phyloP scores from a whole-genome alignment of 2,797 vertebrate species.

The Pipistrellus nathusii region DNA sequence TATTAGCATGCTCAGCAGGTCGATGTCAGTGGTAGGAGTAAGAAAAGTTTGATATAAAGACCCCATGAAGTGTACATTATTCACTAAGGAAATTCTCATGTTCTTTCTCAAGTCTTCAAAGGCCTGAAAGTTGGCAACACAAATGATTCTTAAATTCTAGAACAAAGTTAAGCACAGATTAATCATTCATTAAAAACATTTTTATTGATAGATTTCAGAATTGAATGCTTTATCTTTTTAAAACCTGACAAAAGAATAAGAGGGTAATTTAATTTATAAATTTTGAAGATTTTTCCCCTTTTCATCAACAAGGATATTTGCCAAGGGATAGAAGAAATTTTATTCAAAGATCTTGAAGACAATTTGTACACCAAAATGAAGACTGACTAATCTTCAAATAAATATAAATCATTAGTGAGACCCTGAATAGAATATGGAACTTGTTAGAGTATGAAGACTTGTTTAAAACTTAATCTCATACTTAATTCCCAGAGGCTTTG shows the following conservation, averaged over 20 bases:
- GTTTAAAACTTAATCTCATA: slow-evolving; percentile 39
- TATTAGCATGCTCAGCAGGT: not conserved
- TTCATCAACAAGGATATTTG: not conserved
- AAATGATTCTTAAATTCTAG: not conserved
- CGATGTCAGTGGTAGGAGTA: not conserved
- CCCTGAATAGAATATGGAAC: not conserved
- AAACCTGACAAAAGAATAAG: not conserved
- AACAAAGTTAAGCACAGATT: not conserved
- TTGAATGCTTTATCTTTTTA: slow-evolving; percentile 43
- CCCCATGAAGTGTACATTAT: not conserved
- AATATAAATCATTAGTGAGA: slow-evolving; percentile 40
- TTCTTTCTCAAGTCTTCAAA: not conserved
- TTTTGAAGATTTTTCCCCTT: not conserved
- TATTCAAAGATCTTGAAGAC: not conserved
- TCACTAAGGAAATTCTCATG: not conserved
- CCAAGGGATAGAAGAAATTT: not conserved
- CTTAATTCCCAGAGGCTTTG: not conserved
- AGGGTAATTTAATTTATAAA: not conserved
- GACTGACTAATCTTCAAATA: not conserved
- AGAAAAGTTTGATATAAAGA: not conserved
- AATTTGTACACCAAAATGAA: slow-evolving; percentile 21
- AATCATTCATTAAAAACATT: not conserved
- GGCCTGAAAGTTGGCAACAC: not conserved
- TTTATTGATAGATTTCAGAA: not conserved
- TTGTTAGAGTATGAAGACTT: not conserved